Conservation (phyloP, 2,113 vertebrate species). For the Ranitomeya imitator region DNA sequence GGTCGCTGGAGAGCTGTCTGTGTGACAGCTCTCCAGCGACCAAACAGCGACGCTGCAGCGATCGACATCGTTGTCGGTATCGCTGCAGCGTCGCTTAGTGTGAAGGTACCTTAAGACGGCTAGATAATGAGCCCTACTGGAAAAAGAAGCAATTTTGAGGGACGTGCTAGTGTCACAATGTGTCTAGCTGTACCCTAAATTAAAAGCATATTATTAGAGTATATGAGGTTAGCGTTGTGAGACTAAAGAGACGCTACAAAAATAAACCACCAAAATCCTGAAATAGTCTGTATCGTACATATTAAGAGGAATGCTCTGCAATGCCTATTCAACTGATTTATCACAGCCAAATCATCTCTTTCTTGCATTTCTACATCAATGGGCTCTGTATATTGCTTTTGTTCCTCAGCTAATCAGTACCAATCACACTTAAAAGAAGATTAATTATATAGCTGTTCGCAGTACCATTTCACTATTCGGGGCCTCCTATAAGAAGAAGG, state of each 20-base stretch:
- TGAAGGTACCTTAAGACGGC: too few species aligned
- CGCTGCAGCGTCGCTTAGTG: too few species aligned
- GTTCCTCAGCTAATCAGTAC: constrained; percentile 61
- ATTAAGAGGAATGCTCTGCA: constrained; percentile 15
- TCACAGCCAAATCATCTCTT: constrained; percentile 45
- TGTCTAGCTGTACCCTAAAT: neutral
- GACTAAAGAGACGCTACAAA: neutral
- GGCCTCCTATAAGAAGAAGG: constrained; percentile 19
- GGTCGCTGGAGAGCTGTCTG: too few species aligned
- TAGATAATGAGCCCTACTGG: neutral
- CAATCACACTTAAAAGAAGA: constrained; percentile 65
- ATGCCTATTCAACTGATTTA: constrained; percentile 10
- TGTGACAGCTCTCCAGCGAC: too few species aligned
- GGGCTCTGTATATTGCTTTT: constrained; percentile 49
- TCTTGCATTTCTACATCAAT: constrained; percentile 51
- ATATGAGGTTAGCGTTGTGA: neutral
- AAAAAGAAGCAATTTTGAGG: neutral
- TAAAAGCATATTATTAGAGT: neutral
- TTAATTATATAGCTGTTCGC: constrained; percentile 60
- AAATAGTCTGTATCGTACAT: neutral
- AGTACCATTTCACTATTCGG: constrained; percentile 37
- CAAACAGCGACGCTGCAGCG: too few species aligned
- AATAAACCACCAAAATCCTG: neutral
- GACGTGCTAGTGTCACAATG: neutral
- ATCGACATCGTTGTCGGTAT: too few species aligned